Evolutionary conservation across 2,113 vertebrate species (phyloP).

Genomic region (Bettongia penicillata): DNA sequence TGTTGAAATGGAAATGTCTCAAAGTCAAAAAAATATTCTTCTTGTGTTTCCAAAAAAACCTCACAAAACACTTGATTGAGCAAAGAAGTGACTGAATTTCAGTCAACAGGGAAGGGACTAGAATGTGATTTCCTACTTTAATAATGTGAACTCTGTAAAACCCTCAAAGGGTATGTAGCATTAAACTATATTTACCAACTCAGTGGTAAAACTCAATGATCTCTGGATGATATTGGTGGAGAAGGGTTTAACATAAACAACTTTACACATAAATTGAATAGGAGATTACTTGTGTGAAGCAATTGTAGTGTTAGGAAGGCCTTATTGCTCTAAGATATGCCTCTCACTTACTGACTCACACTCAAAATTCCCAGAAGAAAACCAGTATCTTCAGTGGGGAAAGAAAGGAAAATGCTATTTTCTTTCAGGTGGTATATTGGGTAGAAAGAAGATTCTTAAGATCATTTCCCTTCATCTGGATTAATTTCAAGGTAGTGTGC

Average conservation of each 20-base stretch:
- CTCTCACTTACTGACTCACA: not conserved
- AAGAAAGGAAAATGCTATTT: not conserved
- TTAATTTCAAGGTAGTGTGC: not conserved
- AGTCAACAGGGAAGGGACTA: not conserved
- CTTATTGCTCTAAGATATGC: not conserved
- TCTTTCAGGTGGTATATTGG: not conserved
- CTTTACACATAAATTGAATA: not conserved
- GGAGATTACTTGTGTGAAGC: not conserved
- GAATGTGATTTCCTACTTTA: not conserved
- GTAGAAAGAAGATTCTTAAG: not conserved
- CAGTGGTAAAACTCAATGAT: not conserved
- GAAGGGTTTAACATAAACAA: not conserved
- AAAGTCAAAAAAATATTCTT: not conserved
- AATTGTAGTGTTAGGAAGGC: not conserved
- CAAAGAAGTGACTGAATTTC: not conserved
- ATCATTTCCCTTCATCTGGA: not conserved
- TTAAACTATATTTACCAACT: not conserved
- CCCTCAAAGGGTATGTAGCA: not conserved
- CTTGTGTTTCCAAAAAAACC: not conserved
- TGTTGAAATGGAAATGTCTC: not conserved
- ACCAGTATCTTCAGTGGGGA: not conserved
- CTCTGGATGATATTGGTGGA: not conserved
- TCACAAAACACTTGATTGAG: not conserved
- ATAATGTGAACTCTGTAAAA: not conserved
- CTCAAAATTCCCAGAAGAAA: not conserved